Percentiles rank a stretch among this genome's conserved stretches.
These are phyloP conservation scores for Synanthedon tipuliformis DNA, from an alignment of 2,888 invertebrate species.

Conservation along the genomic window DNA sequence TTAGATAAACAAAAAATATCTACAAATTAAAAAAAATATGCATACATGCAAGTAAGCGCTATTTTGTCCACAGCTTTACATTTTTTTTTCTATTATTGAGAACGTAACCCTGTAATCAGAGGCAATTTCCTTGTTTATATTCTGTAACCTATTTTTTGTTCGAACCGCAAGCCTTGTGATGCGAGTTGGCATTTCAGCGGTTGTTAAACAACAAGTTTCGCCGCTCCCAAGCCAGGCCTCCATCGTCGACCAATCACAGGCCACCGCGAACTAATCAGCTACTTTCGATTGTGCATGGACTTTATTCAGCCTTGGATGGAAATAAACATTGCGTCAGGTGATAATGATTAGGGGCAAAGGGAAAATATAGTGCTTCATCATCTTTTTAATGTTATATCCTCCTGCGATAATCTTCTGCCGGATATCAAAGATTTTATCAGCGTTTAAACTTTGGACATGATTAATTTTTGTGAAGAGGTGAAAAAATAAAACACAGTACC, in stretches of 20 bases:
- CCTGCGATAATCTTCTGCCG: too few species aligned
- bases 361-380: not conserved
- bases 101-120: too few species aligned
- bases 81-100: too few species aligned
- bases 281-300: slow-evolving; percentile 49
- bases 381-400: too few species aligned
- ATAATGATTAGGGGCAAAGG: slow-evolving; percentile 11
- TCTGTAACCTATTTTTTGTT: slow-evolving; percentile 20
- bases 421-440: too few species aligned
- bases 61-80: too few species aligned
- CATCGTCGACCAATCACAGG: slow-evolving; percentile 44
- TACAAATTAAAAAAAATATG: too few species aligned
- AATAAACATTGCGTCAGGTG: slow-evolving; percentile 42
- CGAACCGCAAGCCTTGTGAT: slow-evolving; percentile 18
- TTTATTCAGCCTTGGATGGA: slow-evolving; percentile 48
- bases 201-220: slow-evolving; percentile 38
- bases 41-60: too few species aligned
- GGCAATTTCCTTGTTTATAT: not conserved
- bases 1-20: too few species aligned
- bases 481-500: too few species aligned
- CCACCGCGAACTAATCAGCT: slow-evolving; percentile 38
- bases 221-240: slow-evolving; percentile 64
- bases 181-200: slow-evolving; percentile 25
- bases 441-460: too few species aligned
- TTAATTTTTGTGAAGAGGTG: too few species aligned